Evolutionary conservation across 1,140 invertebrate genomes (phyloP).

Genomic region (Lepidostoma basale): DNA sequence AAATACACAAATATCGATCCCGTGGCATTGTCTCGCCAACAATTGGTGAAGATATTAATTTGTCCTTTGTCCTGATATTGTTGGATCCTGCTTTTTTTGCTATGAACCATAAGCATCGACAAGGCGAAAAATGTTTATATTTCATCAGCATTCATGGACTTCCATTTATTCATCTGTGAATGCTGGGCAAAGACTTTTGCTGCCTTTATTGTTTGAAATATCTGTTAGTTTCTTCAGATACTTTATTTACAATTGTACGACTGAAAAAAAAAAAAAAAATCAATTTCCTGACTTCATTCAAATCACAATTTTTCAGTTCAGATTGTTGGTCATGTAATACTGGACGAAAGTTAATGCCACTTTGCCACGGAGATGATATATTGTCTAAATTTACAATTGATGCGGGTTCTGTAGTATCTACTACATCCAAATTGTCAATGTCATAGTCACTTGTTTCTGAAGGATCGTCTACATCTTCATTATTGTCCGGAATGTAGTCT

Average conservation of each 20-base stretch:
- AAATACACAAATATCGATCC: background rate
- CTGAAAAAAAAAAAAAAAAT: background rate
- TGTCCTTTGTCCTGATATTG: constrained; percentile 1
- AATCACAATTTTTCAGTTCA: background rate
- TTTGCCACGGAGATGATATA: background rate
- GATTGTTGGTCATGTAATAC: background rate
- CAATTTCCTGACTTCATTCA: background rate
- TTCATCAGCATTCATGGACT: background rate
- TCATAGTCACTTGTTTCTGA: background rate
- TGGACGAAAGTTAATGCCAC: background rate
- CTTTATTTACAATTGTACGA: background rate
- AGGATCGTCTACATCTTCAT: background rate
- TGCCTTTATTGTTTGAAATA: background rate
- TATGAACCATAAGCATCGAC: background rate
- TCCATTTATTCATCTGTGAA: background rate
- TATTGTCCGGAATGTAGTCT: background rate
- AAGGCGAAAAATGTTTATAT: background rate
- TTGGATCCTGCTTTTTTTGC: background rate
- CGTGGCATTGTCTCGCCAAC: background rate
- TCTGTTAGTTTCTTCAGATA: background rate
- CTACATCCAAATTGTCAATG: background rate
- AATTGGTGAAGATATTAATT: too few species aligned
- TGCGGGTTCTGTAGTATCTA: background rate
- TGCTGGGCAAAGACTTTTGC: background rate
- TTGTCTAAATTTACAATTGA: background rate